phyloP scores from a whole-genome alignment of 2,888 invertebrate species.

The Therioaphis trifolii region DNA sequence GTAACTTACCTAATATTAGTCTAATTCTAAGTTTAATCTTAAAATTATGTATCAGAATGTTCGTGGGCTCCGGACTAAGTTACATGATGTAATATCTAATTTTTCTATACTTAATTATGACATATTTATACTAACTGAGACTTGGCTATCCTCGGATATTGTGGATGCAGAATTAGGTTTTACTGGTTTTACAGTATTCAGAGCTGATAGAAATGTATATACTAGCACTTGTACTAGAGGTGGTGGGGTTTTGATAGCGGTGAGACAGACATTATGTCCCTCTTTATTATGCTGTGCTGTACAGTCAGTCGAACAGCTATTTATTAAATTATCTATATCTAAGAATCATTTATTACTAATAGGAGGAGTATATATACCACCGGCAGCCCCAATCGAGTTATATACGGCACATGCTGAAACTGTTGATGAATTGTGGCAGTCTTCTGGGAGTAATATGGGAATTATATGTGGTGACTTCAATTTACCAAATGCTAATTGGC shows the following conservation, averaged over 20 bases:
- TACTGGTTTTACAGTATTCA: background rate
- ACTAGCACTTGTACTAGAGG: constrained; percentile 10
- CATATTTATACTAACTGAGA: too few relatives aligned
- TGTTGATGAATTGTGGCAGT: background rate
- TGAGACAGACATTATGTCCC: background rate
- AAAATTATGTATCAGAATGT: constrained; percentile 9
- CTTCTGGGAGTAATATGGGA: too few relatives aligned
- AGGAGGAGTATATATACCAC: constrained; percentile 1
- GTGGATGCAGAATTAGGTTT: background rate
- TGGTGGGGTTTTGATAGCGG: constrained; percentile 7
- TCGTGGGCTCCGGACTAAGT: background rate
- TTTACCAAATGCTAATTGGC: too few relatives aligned
- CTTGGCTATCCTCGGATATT: background rate
- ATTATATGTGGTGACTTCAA: too few relatives aligned
- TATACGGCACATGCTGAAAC: background rate
- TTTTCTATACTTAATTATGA: background rate
- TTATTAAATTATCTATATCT: background rate
- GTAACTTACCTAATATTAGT: too few relatives aligned
- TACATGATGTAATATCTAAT: background rate
- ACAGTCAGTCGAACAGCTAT: background rate
- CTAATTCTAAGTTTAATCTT: too few relatives aligned
- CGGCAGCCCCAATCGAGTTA: too few relatives aligned
- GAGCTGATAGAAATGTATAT: background rate
- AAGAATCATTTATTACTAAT: background rate
- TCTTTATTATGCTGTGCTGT: background rate